phyloP scores from a whole-genome alignment of 2,113 vertebrate species.

The Poeciliopsis occidentalis region DNA sequence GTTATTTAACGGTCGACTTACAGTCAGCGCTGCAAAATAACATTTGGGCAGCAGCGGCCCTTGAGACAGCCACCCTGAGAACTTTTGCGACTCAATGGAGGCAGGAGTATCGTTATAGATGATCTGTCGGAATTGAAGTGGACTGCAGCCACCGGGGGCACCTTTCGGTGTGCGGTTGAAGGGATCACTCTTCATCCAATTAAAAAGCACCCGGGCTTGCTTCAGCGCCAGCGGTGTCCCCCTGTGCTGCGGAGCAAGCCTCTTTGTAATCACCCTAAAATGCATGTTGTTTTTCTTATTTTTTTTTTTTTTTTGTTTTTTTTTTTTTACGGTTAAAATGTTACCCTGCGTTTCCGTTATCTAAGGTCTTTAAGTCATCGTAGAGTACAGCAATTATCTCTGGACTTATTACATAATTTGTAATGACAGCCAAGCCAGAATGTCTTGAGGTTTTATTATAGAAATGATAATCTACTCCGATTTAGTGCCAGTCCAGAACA shows the following conservation, averaged over 20 bases:
- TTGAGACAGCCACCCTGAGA: no score
- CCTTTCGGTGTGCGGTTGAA: constrained; percentile 71
- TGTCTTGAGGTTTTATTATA: not conserved
- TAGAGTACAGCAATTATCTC: constrained; percentile 11
- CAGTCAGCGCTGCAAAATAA: not conserved
- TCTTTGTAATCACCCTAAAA: not conserved
- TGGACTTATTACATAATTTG: constrained; percentile 32
- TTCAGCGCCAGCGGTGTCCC: constrained; percentile 50
- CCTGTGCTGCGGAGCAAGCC: constrained; percentile 12
- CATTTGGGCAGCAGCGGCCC: no score
- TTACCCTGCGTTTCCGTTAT: not conserved
- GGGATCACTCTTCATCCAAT: constrained; percentile 77
- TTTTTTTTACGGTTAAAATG: not conserved
- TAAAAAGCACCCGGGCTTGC: constrained; percentile 61
- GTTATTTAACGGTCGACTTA: not conserved
- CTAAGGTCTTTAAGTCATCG: constrained; percentile 3
- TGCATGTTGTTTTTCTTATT: no score
- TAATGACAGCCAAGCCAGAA: constrained; percentile 14
- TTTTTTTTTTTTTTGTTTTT: no score
- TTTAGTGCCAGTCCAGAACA: not conserved
- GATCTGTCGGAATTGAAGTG: constrained; percentile 33
- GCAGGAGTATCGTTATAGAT: not conserved
- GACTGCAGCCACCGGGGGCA: constrained; percentile 57
- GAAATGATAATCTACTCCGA: not conserved
- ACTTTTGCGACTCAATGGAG: constrained; percentile 3